A percentile compares a stretch with the other conserved stretches of the same genome.
Conservation (phyloP, 2,888 invertebrate genomes). For the Eilema griseolum region DNA sequence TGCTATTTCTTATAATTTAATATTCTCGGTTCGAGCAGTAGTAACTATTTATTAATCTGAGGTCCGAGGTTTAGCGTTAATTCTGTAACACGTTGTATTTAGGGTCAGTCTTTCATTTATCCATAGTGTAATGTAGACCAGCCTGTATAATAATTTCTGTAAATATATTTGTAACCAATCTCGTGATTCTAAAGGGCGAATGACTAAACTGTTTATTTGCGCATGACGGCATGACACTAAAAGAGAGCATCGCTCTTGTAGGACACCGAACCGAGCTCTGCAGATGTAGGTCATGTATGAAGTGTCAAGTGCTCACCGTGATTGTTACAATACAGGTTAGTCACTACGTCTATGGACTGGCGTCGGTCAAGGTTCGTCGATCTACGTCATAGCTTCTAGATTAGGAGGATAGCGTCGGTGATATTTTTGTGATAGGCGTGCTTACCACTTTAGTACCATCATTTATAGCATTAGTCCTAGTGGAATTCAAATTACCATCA, state of each 20-base stretch:
- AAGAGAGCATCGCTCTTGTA: constrained; percentile 18
- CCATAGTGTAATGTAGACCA: neutral
- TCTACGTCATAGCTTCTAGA: neutral
- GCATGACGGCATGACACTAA: constrained; percentile 18
- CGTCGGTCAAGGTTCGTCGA: neutral
- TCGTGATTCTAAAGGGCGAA: constrained; percentile 6
- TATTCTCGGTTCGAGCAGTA: too few relatives aligned
- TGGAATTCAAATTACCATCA: too few relatives aligned
- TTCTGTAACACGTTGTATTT: too few relatives aligned
- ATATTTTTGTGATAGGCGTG: neutral
- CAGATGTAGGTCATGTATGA: constrained; percentile 21
- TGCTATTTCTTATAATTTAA: too few relatives aligned
- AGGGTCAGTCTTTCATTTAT: too few relatives aligned
- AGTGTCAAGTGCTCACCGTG: neutral
- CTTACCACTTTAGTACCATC: too few relatives aligned
- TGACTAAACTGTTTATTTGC: constrained; percentile 18
- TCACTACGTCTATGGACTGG: neutral
- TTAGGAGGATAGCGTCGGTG: neutral
- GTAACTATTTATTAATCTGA: too few relatives aligned
- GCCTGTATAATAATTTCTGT: neutral
- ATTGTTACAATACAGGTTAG: neutral
- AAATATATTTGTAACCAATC: neutral
- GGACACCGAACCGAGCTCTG: constrained; percentile 17
- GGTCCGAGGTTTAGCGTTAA: too few relatives aligned
- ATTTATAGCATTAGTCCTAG: too few relatives aligned